A percentile compares a stretch with the other conserved stretches of the same genome.
phyloP scores from a whole-genome alignment of 1,140 invertebrate species.

The Mylabris phalerata region DNA sequence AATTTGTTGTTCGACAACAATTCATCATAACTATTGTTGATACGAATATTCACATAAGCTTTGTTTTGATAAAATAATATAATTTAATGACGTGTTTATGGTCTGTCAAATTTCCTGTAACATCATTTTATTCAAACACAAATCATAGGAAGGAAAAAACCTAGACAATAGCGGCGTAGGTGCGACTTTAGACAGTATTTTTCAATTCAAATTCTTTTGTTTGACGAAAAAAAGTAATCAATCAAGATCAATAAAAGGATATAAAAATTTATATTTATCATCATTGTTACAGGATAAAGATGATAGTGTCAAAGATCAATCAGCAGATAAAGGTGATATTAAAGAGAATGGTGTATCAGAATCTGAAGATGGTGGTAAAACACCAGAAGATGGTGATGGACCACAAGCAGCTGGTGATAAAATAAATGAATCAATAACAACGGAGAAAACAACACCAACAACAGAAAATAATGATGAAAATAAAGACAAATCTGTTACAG shows the following conservation, averaged over 20 bases:
- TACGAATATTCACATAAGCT: too few species aligned
- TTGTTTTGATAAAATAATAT: too few species aligned
- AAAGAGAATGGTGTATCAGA: conserved; percentile 36
- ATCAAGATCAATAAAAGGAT: too few species aligned
- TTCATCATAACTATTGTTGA: too few species aligned
- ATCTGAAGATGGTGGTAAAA: conserved; percentile 27
- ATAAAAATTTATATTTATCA: not conserved
- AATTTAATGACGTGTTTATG: not conserved
- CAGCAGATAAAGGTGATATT: conserved; percentile 51
- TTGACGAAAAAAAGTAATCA: not conserved
- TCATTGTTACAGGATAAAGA: conserved; percentile 52
- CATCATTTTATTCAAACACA: too few species aligned
- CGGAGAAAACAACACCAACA: conserved; percentile 44
- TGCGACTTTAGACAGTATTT: too few species aligned
- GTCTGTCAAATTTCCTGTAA: conserved; percentile 11
- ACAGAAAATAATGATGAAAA: conserved; percentile 42
- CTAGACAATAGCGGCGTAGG: too few species aligned
- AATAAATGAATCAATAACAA: conserved; percentile 52
- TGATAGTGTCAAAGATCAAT: conserved; percentile 45
- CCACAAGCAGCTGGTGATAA: conserved; percentile 44
- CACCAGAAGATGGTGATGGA: conserved; percentile 18
- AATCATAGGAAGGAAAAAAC: too few species aligned
- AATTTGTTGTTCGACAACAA: too few species aligned
- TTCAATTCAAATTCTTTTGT: not conserved
- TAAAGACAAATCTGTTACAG: conserved; percentile 32